Base-by-base conservation (phyloP, 35 echinoderm and acorn worm genomes). In the Apostichopus japonicus region DNA sequence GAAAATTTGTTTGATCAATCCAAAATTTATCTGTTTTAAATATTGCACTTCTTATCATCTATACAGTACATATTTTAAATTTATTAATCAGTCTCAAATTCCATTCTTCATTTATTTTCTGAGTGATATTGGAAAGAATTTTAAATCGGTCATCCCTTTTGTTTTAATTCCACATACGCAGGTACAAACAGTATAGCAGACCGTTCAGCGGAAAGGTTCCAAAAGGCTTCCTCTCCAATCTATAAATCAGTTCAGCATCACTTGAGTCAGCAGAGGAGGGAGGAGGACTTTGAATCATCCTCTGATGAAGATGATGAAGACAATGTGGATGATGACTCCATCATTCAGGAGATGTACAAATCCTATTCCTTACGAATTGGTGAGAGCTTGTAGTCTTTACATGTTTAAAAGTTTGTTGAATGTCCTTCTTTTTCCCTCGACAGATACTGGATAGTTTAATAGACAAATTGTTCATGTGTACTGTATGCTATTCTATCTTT, bases 281-380 rank as follows among this genome's bases (percentile, higher is more conserved):
- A 25, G 10, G 61, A 92, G 33, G 79, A 92, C n/a, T 72, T 24
- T 19, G 91, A 92, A 4, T 82, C 91, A 24, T 81, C 77, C 1
- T 61, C 54, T 8, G 51, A 54, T 3, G 79, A 83, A 4, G 79
- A 83, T 2, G 79, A 83, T 0, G 79, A 83, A 56, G 79, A 83
- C 54, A 77, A 79, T 65, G 91, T 81, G 5, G 78, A 59, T 56
- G 77, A 92, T 92, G 77, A 92, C 22, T 62, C 55, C 59, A 92
- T 92, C n/a, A 9, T 82, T 4, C 24, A 92, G 33, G 55, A 77
- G 17, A 92, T 80, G 54, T 92, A 92, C 56, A 92, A 92, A 27
- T 56, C 27, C 13, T 92, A 92, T 61, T 81, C 56, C 27, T 56
- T 58, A 9, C 77, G 82, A 10, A 77, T 92, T 61, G 72, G 72